Evolutionary conservation across 2,888 invertebrate species (phyloP).

Genomic region (Torymus texanus): DNA sequence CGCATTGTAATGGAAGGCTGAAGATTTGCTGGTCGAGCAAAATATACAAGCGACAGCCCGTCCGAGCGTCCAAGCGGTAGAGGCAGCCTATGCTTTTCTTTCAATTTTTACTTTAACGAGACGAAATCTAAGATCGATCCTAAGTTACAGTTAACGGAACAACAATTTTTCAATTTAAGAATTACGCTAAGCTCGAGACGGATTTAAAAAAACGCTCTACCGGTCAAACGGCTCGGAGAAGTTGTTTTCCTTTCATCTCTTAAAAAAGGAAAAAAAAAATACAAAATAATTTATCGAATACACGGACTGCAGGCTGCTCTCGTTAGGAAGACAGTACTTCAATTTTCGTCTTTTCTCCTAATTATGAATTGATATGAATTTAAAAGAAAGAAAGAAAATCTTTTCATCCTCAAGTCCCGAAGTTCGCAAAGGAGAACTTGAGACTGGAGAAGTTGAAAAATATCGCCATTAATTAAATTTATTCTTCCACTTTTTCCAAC

Average conservation of each 20-base stretch:
- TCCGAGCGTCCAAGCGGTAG: slow-evolving; percentile 63
- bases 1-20: slow-evolving; percentile 47
- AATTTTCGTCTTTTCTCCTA: slow-evolving; percentile 62
- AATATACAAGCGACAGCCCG: slow-evolving; percentile 58
- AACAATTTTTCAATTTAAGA: neutral
- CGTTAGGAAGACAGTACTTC: slow-evolving; percentile 65
- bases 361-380: slow-evolving; percentile 40
- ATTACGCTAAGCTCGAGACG: slow-evolving; percentile 22
- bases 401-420: slow-evolving; percentile 21
- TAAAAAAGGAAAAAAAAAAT: slow-evolving; percentile 39
- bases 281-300: slow-evolving; percentile 59
- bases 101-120: neutral
- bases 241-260: slow-evolving; percentile 57
- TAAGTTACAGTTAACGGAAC: too few relatives aligned
- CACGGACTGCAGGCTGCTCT: slow-evolving; percentile 61
- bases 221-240: slow-evolving; percentile 64
- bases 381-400: slow-evolving; percentile 49
- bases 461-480: slow-evolving; percentile 35
- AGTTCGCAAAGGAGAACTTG: slow-evolving; percentile 5
- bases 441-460: slow-evolving; percentile 36
- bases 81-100: slow-evolving; percentile 44
- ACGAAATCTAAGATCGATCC: too few relatives aligned
- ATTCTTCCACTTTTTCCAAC: slow-evolving; percentile 20
- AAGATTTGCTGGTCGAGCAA: slow-evolving; percentile 55
- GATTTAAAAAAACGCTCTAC: slow-evolving; percentile 58